phyloP scores from a whole-genome alignment of 2,888 invertebrate genomes.

The Physocephala rufipes region DNA sequence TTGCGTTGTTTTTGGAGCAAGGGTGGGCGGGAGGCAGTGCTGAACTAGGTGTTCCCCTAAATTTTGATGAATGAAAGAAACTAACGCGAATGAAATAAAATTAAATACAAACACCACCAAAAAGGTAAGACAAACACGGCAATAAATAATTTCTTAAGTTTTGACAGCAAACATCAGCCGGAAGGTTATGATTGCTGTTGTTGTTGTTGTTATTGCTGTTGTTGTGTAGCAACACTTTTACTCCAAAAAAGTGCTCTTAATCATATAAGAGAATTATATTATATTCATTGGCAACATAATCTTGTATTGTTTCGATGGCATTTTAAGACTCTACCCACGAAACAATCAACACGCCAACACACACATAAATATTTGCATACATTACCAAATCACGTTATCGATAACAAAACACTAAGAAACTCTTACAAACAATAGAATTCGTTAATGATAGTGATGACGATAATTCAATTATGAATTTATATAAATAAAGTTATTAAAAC shows the following conservation, averaged over 20 bases:
- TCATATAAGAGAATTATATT: not conserved
- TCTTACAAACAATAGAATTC: no score
- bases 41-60: slow-evolving; percentile 31
- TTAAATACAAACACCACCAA: slow-evolving; percentile 16
- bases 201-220: not conserved
- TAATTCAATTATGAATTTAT: no score
- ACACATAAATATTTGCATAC: no score
- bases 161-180: slow-evolving; percentile 11
- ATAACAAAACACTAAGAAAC: no score
- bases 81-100: slow-evolving; percentile 16
- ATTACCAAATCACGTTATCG: no score
- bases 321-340: no score
- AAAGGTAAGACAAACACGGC: slow-evolving; percentile 10
- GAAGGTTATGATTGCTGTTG: no score
- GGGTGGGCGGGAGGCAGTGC: slow-evolving; percentile 10
- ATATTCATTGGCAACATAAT: not conserved
- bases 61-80: slow-evolving; percentile 32
- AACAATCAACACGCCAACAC: no score
- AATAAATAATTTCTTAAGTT: slow-evolving; percentile 31
- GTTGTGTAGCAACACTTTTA: not conserved
- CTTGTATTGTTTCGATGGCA: not conserved
- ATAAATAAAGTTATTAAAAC: no score
- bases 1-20: not conserved
- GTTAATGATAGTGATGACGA: no score
- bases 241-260: not conserved